Conservation (phyloP, 2,113 vertebrate species). For the Verasper variegatus region DNA sequence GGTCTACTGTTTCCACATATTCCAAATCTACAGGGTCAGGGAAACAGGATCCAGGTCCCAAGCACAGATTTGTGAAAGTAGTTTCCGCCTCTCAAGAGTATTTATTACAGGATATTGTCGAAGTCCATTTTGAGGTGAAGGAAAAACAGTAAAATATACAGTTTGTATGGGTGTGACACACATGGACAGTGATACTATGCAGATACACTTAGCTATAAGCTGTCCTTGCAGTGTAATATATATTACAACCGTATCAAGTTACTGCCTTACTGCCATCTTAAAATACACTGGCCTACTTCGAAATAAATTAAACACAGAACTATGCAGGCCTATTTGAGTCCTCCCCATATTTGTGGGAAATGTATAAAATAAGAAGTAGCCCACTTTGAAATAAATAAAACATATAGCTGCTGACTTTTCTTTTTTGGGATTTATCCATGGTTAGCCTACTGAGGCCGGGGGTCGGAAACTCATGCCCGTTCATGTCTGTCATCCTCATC, state of each 20-base stretch:
- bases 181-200: neutral
- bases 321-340: too few relatives aligned
- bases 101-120: neutral
- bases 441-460: too few relatives aligned
- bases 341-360: too few relatives aligned
- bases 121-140: neutral
- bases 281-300: too few relatives aligned
- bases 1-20: too few relatives aligned
- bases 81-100: neutral
- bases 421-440: too few relatives aligned
- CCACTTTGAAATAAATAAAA: too few relatives aligned
- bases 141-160: neutral
- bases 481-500: too few relatives aligned
- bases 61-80: neutral
- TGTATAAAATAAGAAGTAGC: too few relatives aligned
- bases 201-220: neutral
- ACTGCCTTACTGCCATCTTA: constrained; percentile 36
- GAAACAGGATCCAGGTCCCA: neutral
- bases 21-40: neutral
- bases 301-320: too few relatives aligned
- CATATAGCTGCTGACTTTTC: too few relatives aligned
- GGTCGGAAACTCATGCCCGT: too few relatives aligned
- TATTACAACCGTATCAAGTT: constrained; percentile 31
- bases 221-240: constrained; percentile 27
- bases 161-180: neutral